Base-by-base conservation (phyloP, 2,888 invertebrate genomes). In the Ormyrus labotus region DNA sequence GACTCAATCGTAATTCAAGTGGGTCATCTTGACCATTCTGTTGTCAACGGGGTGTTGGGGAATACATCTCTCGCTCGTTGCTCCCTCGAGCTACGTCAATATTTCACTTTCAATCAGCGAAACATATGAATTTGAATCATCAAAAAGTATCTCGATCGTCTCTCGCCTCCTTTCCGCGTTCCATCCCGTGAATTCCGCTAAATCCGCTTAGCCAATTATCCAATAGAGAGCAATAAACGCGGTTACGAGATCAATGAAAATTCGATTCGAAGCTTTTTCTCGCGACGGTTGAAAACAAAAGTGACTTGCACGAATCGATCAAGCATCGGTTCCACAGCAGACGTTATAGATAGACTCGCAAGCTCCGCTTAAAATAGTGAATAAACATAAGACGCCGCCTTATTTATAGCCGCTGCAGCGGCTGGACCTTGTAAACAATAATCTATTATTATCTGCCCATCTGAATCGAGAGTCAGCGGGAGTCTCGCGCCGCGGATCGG, bases 371-470 rank as follows among this genome's bases (percentile, higher is more conserved):
- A 61, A 61, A 34, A 61, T 34, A 58, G n/a, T 13, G 8, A 72
- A 34, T 72, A 72, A 63, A 71, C 9, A 13, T 6, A 11, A 8
- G 47, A 10, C 6, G 11, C 6, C 11, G 8, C 57, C 57, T 48
- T 73, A 73, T 65, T 73, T 53, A 47, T 57, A 65, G 73, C 53
- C 6, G 8, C 34, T 45, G 6, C 45, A 9, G 19, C 11, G 51
- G 51, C 10, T 57, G 8, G 51, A 51, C 13, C 63, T 51, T 71
- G 50, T 50, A 71, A 71, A 58, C 58, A 71, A 64, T 51, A 11
- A 45, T 71, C 53, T 65, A 78, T 71, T 58, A 64, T 60, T 77
- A 76, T 34, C 34, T 9, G 7, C 2, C n/a, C n/a, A 47, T 45
- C 19, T 57, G 60, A 61, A 10, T 19, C n/a, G 5, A 61, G 6